Conservation (phyloP, 2,888 invertebrate species). For the Adineta ricciae region DNA sequence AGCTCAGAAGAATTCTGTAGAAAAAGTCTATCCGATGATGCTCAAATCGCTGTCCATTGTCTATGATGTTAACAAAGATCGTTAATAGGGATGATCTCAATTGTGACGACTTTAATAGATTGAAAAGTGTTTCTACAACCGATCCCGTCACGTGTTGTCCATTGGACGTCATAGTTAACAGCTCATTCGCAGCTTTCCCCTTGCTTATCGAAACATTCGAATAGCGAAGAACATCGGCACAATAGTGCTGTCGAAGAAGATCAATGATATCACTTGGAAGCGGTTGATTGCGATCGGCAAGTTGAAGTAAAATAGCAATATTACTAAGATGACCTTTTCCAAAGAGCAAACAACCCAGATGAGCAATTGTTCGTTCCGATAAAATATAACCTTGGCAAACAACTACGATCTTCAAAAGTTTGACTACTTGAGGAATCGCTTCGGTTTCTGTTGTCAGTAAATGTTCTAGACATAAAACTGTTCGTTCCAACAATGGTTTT, state of each 20-base stretch:
- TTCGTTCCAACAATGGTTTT: not conserved
- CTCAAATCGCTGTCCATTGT: not conserved
- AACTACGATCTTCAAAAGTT: not conserved
- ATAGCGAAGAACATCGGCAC: not conserved
- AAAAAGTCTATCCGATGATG: not conserved
- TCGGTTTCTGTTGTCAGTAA: not conserved
- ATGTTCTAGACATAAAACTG: not conserved
- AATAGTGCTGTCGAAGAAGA: not conserved
- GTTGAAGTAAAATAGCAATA: not conserved
- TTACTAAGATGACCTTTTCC: not conserved
- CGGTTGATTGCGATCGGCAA: not conserved
- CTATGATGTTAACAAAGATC: not conserved
- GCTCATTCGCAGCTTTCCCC: not conserved
- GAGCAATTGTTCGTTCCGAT: not conserved
- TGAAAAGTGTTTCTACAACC: not conserved
- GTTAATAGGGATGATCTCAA: not conserved
- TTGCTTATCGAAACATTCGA: not conserved
- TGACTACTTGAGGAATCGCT: not conserved
- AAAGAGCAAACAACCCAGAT: not conserved
- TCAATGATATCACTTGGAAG: not conserved
- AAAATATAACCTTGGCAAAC: not conserved
- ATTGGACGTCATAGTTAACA: not conserved
- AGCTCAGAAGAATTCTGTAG: not conserved
- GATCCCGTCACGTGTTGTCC: not conserved
- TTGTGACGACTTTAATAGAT: not conserved